Base-by-base conservation (phyloP, 2,113 vertebrate genomes). In the Bambusicola thoracicus region DNA sequence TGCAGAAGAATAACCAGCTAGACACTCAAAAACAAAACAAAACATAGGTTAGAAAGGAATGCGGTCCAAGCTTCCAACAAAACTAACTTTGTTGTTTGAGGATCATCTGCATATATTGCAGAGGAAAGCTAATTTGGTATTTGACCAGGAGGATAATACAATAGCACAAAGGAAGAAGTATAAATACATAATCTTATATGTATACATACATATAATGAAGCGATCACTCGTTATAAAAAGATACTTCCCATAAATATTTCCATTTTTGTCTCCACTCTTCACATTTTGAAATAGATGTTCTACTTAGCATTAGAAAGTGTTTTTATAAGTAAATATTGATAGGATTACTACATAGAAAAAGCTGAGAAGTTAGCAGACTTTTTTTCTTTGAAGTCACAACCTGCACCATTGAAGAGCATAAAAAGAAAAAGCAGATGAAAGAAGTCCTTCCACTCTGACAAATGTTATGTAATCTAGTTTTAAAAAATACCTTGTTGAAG, bases 401-500 rank as follows among this genome's bases (percentile, higher is more conserved):
- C 32, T 53, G 77, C 4, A 61, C 20, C 18, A 44, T 5, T 29
- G 34, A 49, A 41, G 15, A 77, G 51, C 13, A 81, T 24, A 56
- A 70, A 38, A 75, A 9, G 11, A 29, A 36, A 61, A 78, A 82
- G 14, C 0, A 46, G 12, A 59, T 32, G 40, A 49, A 48, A 69
- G n/a, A 34, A 69, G 17, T 55, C 19, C 41, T 9, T 3, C 24
- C 56, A 34, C 18, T 15, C 21, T 58, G 13, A 17, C 4, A 3
- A 38, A 25, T 2, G 7, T 29, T 58, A 56, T 49, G 6, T 18
- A 78, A 61, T 8, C 15, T 36, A 38, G 55, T 38, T 73, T 32
- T 3, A 14, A 51, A 41, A 51, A 51, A 43, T 90, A 99, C 99
- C 99, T 99, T 99, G 93, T 99, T 99, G 95, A 99, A 99, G 93